These are phyloP conservation scores for Limnephilus auricula DNA, from an alignment of 2,888 invertebrate species.

Conservation along the genomic window DNA sequence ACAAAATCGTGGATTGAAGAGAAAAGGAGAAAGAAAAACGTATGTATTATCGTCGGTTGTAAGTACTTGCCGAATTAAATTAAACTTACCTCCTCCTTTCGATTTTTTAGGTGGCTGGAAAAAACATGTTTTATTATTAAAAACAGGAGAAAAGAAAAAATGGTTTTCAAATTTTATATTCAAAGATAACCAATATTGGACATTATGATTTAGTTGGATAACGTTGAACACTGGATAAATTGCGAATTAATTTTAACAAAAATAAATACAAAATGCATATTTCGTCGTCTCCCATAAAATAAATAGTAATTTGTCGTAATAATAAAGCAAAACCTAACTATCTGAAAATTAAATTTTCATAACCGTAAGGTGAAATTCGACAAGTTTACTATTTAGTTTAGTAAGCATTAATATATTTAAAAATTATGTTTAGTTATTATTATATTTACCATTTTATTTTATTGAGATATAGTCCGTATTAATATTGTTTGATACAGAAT, in stretches of 20 bases:
- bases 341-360: no score
- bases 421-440: not conserved
- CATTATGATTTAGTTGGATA: not conserved
- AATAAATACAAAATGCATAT: no score
- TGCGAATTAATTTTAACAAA: no score
- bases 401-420: not conserved
- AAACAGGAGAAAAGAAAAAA: not conserved
- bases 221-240: no score
- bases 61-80: not conserved
- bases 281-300: no score
- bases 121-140: not conserved
- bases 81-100: conserved; percentile 59
- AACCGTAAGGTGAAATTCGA: no score
- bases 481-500: not conserved
- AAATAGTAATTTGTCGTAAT: no score
- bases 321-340: no score
- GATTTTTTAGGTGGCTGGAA: conserved; percentile 65
- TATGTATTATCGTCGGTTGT: not conserved
- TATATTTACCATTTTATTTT: not conserved
- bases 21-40: not conserved
- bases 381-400: no score
- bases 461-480: not conserved
- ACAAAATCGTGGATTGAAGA: not conserved
- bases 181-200: not conserved
- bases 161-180: no score